Conservation (phyloP, 2,797 vertebrate genomes). For the Pangasius sanitwongsei region DNA sequence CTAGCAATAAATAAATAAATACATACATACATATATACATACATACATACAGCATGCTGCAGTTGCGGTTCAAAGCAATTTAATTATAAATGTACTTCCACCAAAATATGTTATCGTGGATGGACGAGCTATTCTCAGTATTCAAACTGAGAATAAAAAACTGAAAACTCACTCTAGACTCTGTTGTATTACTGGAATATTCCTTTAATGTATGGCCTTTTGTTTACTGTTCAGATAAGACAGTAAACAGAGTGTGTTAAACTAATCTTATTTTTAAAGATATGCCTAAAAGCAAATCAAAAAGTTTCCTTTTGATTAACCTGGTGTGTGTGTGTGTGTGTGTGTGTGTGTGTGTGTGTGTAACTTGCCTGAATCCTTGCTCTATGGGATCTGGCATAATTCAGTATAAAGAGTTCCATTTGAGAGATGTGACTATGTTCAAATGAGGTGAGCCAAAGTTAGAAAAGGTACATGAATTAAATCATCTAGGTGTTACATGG, state of each 20-base stretch:
- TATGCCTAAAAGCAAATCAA: neutral
- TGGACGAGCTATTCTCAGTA: neutral
- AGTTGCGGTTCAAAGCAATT: neutral
- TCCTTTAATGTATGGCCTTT: neutral
- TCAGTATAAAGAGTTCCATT: neutral
- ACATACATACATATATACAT: neutral
- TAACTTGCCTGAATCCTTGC: neutral
- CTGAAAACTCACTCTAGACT: neutral
- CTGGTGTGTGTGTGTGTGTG: neutral
- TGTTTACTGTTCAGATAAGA: neutral
- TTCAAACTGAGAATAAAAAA: neutral
- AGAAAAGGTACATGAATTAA: neutral
- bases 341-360: neutral
- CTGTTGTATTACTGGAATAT: neutral
- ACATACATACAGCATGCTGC: neutral
- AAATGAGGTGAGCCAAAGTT: neutral
- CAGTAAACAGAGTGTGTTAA: neutral
- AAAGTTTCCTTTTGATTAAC: neutral
- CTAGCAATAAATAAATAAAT: neutral
- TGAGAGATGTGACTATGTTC: neutral
- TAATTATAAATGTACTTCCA: neutral
- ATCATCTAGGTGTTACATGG: neutral
- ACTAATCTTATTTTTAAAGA: neutral
- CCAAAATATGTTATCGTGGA: neutral
- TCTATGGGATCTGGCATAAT: neutral